Evolutionary conservation across 1,140 invertebrate genomes (phyloP).

Genomic region (Achatina immaculata): DNA sequence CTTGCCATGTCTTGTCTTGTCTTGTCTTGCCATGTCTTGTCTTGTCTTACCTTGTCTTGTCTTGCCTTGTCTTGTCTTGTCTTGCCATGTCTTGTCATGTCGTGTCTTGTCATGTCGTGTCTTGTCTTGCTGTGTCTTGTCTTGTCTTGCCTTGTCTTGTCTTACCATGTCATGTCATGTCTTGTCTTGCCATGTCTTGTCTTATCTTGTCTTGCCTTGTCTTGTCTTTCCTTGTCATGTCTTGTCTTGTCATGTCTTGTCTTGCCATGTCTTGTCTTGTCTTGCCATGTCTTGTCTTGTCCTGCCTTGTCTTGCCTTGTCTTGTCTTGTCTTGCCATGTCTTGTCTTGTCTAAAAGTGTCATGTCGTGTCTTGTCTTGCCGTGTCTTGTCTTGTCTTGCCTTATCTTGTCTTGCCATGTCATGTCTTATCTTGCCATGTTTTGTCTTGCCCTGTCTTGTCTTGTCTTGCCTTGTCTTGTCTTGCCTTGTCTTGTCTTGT

Average conservation of each 20-base stretch:
- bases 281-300: conserved; percentile 28
- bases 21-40: conserved; percentile 13
- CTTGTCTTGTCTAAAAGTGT: neutral
- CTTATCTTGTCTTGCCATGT: too few relatives aligned
- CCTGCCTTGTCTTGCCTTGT: conserved; percentile 19
- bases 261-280: conserved; percentile 17
- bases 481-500: too few relatives aligned
- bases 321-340: conserved; percentile 30
- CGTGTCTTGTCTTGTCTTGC: conserved; percentile 3
- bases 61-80: conserved; percentile 22
- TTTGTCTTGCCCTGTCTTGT: too few relatives aligned
- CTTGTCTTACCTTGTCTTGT: conserved; percentile 28
- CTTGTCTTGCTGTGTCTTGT: too few relatives aligned
- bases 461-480: too few relatives aligned
- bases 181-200: conserved; percentile 19
- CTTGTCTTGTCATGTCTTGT: conserved; percentile 26
- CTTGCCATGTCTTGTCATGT: conserved; percentile 22
- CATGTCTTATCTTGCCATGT: too few relatives aligned
- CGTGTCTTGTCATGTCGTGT: too few relatives aligned
- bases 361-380: conserved; percentile 15
- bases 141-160: too few relatives aligned
- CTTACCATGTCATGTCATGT: too few relatives aligned
- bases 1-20: neutral
- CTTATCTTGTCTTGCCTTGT: conserved; percentile 22
- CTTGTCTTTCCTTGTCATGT: too few relatives aligned